These are phyloP conservation scores for Spheniscus mendiculus DNA, from an alignment of 2,113 vertebrate genomes.

Conservation along the genomic window DNA sequence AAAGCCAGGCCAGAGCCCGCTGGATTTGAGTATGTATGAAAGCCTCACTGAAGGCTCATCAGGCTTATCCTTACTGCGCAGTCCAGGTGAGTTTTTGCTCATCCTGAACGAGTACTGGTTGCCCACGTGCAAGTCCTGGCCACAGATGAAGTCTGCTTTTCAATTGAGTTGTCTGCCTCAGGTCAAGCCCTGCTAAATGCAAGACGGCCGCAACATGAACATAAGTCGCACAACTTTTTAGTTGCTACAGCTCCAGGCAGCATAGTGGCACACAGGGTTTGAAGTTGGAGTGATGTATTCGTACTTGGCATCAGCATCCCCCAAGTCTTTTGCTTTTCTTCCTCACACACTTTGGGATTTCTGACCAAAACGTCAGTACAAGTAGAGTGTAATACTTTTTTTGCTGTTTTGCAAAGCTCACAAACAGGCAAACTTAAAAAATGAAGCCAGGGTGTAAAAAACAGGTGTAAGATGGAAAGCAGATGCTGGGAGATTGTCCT, in stretches of 20 bases:
- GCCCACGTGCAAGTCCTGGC: no score
- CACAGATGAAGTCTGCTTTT: background rate
- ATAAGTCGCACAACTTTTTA: background rate
- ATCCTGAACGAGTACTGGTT: rapidly evolving
- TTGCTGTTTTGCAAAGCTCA: background rate
- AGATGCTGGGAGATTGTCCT: background rate
- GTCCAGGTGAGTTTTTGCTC: background rate
- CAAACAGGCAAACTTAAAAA: background rate
- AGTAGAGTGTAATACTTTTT: background rate
- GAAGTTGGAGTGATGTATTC: background rate
- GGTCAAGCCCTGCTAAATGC: background rate
- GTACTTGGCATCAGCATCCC: background rate
- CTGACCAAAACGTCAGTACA: background rate
- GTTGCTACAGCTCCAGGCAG: background rate
- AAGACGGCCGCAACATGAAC: background rate
- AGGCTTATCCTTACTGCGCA: background rate
- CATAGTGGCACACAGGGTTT: background rate
- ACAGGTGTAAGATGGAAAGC: background rate
- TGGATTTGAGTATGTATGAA: background rate
- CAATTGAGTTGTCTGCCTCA: background rate
- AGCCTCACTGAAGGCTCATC: background rate
- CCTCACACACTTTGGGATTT: background rate
- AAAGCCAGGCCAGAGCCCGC: background rate
- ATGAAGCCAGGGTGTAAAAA: background rate
- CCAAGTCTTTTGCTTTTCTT: background rate